phyloP scores from a whole-genome alignment of 2,797 vertebrate genomes.

The Alfaro cultratus region DNA sequence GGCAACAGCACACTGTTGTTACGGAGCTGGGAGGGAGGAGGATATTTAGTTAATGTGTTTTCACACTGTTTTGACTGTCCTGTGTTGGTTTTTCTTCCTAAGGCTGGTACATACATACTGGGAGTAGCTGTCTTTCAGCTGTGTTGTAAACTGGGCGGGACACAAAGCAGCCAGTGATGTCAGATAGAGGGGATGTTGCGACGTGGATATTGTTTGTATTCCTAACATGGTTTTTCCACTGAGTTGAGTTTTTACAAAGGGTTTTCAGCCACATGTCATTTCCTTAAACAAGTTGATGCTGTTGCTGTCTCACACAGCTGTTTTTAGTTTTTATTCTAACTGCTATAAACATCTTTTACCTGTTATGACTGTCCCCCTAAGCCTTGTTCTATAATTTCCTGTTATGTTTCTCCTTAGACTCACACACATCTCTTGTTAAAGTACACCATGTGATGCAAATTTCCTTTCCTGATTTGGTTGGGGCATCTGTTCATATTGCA shows the following conservation, averaged over 20 bases:
- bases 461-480: slow-evolving; percentile 16
- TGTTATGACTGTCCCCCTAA: slow-evolving; percentile 10
- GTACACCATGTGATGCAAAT: slow-evolving; percentile 15
- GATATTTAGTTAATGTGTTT: slow-evolving; percentile 28
- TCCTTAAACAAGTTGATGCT: background rate
- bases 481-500: slow-evolving; percentile 9
- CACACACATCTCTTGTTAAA: slow-evolving; percentile 7
- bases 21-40: slow-evolving; percentile 8
- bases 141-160: slow-evolving; percentile 56
- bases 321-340: slow-evolving; percentile 7
- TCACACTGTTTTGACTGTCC: slow-evolving; percentile 32
- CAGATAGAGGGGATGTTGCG: slow-evolving; percentile 43
- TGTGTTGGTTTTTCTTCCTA: slow-evolving; percentile 62
- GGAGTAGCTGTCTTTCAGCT: slow-evolving; percentile 64
- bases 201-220: slow-evolving; percentile 45
- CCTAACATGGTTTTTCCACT: slow-evolving; percentile 36
- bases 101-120: slow-evolving; percentile 52
- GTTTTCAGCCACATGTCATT: background rate
- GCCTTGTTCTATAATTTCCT: slow-evolving; percentile 2
- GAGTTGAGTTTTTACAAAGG: slow-evolving; percentile 25
- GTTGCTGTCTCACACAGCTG: slow-evolving; percentile 12
- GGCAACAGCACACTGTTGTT: slow-evolving; percentile 20
- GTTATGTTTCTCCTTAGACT: background rate
- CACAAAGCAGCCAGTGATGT: slow-evolving; percentile 50
- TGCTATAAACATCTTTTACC: slow-evolving; percentile 3